These are phyloP conservation scores for Syngnathus acus DNA, from an alignment of 2,797 vertebrate species.

Conservation along the genomic window DNA sequence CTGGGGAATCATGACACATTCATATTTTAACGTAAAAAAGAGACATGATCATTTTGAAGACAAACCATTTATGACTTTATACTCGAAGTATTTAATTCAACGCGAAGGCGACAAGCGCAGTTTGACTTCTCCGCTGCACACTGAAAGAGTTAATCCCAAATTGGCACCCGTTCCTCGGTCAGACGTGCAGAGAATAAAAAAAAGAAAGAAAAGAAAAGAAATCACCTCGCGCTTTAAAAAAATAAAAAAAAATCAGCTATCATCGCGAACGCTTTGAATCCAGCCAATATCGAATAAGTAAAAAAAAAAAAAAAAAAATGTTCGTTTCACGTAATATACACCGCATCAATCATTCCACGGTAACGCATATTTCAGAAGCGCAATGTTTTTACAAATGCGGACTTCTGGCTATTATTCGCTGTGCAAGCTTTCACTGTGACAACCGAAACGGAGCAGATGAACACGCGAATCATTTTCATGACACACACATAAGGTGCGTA, in stretches of 20 bases:
- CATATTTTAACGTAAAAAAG: background rate
- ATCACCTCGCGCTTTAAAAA: background rate
- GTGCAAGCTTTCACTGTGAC: background rate
- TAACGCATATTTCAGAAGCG: background rate
- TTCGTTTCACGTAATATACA: background rate
- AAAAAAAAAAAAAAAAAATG: background rate
- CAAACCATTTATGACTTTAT: conserved; percentile 4
- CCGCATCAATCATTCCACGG: background rate
- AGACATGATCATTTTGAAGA: background rate
- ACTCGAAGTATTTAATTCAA: background rate
- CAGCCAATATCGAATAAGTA: background rate
- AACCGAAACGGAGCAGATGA: background rate
- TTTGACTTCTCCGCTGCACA: conserved; percentile 30
- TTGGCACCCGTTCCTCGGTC: conserved; percentile 59
- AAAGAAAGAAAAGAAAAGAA: conserved; percentile 26
- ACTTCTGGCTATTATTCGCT: too few relatives aligned
- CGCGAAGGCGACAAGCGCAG: background rate
- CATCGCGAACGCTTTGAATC: background rate
- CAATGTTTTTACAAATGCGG: background rate
- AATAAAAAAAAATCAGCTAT: too few relatives aligned
- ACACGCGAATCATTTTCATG: background rate
- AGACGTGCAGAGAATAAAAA: conserved; percentile 60
- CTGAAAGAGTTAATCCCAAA: conserved; percentile 68
- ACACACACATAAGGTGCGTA: background rate
- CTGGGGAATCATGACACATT: background rate